Evolutionary conservation across 2,113 vertebrate genomes (phyloP), one percentile per base, ranked within the genome.

Genomic region (Thoracochromis brauschi): DNA sequence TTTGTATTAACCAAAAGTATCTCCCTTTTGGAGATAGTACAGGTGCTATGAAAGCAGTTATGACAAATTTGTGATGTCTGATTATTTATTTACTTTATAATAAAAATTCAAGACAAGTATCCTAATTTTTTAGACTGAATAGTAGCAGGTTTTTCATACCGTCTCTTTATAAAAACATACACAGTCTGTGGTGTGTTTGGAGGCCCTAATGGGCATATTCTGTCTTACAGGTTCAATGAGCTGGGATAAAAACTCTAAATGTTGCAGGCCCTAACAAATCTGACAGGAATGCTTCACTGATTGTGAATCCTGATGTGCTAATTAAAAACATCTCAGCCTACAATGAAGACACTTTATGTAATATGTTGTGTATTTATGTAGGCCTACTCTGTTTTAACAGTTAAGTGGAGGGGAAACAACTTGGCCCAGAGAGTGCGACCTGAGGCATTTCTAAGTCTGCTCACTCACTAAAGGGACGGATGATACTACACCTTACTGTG

Each of bases 261-360:
- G 38, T 60, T 89, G 80, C 93, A 93, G 89, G 89, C 91, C 93
- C 71, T 87, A 83, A 91, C 91, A 94, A 73, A 88, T 86, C 83
- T 83, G 58, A 83, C 42, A 89, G 90, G 87, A 91, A 94, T 95
- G 84, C 82, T 55, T 75, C 58, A 93, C 86, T 60, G 84, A 91
- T 91, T 84, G 29, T 71, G 89, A 86, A 91, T 91, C 82, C 82
- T n/a, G 14, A 91, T 86, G 83, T 86, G 81, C 86, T 91, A 91
- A 90, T 92, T 89, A 92, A 93, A 90, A 89, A 82, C 87, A 85
- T 87, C 90, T 92, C 80, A 79, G 45, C 81, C 93, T 89, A 89
- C 88, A 85, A 55, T 47, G 47, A 63, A 80, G 71, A 42, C 79
- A 55, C 65, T 33, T 63, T 12, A 80, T 80, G 65, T 35, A 63